phyloP scores from a whole-genome alignment of 2,797 vertebrate genomes.

The Micromesistius poutassou region DNA sequence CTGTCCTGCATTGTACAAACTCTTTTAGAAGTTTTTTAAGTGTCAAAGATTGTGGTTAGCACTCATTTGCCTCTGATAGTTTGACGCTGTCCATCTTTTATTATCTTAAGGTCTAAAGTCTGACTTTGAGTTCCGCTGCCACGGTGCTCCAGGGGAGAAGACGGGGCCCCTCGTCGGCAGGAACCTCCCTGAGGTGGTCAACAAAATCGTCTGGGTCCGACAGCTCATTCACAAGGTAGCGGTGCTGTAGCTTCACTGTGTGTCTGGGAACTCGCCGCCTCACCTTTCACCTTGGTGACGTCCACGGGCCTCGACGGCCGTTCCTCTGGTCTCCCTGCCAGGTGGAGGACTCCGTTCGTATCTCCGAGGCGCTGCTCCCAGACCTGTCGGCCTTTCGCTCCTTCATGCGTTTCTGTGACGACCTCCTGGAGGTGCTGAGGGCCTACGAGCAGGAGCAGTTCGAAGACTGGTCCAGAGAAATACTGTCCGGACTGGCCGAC shows the following conservation, averaged over 20 bases:
- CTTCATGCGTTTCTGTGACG: conserved; percentile 77
- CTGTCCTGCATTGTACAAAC: background rate
- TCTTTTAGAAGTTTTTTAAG: background rate
- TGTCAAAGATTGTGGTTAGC: background rate
- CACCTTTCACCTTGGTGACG: background rate
- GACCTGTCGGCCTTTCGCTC: conserved; percentile 82
- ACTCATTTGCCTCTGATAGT: conserved; percentile 6
- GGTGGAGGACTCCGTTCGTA: conserved; percentile 86
- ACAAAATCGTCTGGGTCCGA: conserved; percentile 93
- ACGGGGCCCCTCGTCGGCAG: conserved; percentile 85
- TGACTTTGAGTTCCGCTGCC: conserved; percentile 89
- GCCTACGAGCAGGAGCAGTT: conserved; percentile 91
- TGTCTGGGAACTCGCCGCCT: background rate
- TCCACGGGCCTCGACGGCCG: conserved; percentile 3
- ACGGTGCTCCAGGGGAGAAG: conserved; percentile 84
- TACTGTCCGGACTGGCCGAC: conserved; percentile 86
- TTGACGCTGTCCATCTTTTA: background rate
- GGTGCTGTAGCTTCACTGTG: background rate
- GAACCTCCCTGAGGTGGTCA: conserved; percentile 96
- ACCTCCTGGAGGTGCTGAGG: conserved; percentile 84
- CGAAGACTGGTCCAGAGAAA: conserved; percentile 91
- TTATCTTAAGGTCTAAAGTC: conserved; percentile 74
- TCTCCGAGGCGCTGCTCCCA: conserved; percentile 83
- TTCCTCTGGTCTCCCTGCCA: conserved; percentile 37
- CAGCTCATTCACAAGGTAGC: conserved; percentile 90